Evolutionary conservation across 2,797 vertebrate species (phyloP).

Genomic region (Carduelis carduelis): DNA sequence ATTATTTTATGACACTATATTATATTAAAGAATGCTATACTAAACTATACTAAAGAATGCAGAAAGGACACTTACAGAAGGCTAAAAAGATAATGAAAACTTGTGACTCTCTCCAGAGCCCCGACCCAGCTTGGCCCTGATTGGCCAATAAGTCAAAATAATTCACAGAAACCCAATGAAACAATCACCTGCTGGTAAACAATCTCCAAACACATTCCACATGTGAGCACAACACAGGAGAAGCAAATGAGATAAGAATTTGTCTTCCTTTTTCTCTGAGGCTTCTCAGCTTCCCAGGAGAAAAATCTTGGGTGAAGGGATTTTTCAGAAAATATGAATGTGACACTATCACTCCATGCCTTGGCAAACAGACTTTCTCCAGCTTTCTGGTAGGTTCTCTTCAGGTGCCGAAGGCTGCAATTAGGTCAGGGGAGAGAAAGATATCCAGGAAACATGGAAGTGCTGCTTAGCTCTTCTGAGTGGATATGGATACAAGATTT

Average conservation of each 20-base stretch:
- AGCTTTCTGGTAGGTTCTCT: not conserved
- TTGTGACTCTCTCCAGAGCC: too few relatives aligned
- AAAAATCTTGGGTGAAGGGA: not conserved
- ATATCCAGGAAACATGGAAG: not conserved
- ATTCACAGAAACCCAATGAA: too few relatives aligned
- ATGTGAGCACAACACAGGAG: not conserved
- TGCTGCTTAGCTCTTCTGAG: not conserved
- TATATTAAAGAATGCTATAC: too few relatives aligned
- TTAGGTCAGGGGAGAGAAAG: not conserved
- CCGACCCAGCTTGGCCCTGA: fast-evolving
- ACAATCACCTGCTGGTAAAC: too few relatives aligned
- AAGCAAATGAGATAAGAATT: not conserved
- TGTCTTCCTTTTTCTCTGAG: not conserved
- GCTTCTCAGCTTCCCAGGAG: not conserved
- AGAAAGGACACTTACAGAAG: too few relatives aligned
- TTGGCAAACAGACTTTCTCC: not conserved
- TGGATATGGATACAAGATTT: not conserved
- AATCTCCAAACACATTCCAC: not conserved
- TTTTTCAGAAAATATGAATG: not conserved
- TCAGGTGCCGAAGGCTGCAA: not conserved
- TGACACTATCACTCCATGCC: not conserved
- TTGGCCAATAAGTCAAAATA: too few relatives aligned
- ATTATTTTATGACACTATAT: too few relatives aligned
- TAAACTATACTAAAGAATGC: too few relatives aligned
- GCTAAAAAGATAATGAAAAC: too few relatives aligned